phyloP scores from a whole-genome alignment of 1,140 invertebrate species.

The Sarcophaga peregrina region DNA sequence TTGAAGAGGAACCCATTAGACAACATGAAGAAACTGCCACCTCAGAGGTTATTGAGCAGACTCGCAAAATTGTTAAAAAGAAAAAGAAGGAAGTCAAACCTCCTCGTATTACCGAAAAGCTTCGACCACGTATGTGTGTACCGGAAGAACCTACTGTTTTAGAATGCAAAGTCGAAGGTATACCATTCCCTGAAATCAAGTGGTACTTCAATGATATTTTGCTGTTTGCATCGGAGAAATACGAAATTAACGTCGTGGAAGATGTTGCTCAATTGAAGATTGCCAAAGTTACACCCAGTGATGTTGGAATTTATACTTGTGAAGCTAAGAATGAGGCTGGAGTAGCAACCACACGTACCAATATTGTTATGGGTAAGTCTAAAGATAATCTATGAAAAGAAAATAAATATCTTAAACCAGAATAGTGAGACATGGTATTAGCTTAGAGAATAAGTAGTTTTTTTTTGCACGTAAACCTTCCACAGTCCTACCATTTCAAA shows the following conservation, averaged over 20 bases:
- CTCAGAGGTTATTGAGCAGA: slow-evolving; percentile 61
- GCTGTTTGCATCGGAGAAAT: slow-evolving; percentile 77
- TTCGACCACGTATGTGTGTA: slow-evolving; percentile 75
- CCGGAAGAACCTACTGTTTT: slow-evolving; percentile 73
- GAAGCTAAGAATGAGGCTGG: slow-evolving; percentile 79
- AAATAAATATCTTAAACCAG: too few relatives aligned
- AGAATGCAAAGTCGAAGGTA: slow-evolving; percentile 77
- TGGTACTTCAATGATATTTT: slow-evolving; percentile 92
- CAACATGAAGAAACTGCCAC: slow-evolving; percentile 67
- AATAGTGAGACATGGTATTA: too few relatives aligned
- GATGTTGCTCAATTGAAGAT: slow-evolving; percentile 78
- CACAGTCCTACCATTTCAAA: background rate
- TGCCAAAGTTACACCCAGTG: slow-evolving; percentile 76
- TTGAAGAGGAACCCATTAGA: slow-evolving; percentile 65
- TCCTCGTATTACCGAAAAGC: slow-evolving; percentile 77
- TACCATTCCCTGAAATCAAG: slow-evolving; percentile 78
- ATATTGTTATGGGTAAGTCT: slow-evolving; percentile 72
- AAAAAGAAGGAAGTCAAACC: slow-evolving; percentile 72
- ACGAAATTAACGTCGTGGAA: slow-evolving; percentile 73
- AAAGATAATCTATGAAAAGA: background rate
- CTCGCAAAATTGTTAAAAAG: slow-evolving; percentile 66
- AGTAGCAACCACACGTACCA: slow-evolving; percentile 81
- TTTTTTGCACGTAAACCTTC: background rate
- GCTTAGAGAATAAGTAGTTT: too few relatives aligned
- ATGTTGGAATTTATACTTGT: slow-evolving; percentile 87